Percentiles rank a stretch among this genome's conserved stretches.
phyloP scores from a whole-genome alignment of 2,888 invertebrate genomes.

The Panopea generosa region DNA sequence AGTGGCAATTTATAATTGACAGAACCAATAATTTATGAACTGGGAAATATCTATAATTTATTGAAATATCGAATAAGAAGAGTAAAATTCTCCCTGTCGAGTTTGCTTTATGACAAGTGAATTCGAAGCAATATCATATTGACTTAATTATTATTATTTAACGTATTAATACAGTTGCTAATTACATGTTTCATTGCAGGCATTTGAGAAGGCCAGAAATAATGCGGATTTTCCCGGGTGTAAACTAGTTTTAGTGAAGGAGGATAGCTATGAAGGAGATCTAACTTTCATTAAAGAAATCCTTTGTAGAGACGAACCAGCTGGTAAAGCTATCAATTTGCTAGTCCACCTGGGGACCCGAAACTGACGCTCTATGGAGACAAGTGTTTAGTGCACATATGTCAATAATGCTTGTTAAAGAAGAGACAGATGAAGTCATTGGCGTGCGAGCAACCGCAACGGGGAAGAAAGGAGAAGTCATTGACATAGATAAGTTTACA shows the following conservation, averaged over 20 bases:
- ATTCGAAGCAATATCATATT: no score
- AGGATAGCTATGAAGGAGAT: constrained; percentile 6
- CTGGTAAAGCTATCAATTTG: constrained; percentile 1
- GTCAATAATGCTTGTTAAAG: constrained; percentile 7
- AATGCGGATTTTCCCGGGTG: background rate
- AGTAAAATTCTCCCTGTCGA: no score
- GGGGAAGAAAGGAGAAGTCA: background rate
- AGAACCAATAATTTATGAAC: no score
- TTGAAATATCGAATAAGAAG: no score
- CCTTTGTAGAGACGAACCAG: constrained; percentile 11
- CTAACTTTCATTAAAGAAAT: background rate
- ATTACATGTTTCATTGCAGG: no score
- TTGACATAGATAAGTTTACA: background rate
- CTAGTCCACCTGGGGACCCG: background rate
- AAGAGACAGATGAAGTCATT: constrained; percentile 1
- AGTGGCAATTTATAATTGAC: no score
- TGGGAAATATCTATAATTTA: no score
- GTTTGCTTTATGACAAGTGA: no score
- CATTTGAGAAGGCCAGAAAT: constrained; percentile 7
- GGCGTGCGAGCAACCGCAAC: constrained; percentile 8
- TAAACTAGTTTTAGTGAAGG: constrained; percentile 10
- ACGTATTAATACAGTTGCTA: no score
- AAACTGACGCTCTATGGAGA: background rate
- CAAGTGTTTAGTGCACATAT: background rate
- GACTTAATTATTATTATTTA: no score